Conservation (phyloP, 2,113 vertebrate genomes). For the Rhinichthys klamathensis region DNA sequence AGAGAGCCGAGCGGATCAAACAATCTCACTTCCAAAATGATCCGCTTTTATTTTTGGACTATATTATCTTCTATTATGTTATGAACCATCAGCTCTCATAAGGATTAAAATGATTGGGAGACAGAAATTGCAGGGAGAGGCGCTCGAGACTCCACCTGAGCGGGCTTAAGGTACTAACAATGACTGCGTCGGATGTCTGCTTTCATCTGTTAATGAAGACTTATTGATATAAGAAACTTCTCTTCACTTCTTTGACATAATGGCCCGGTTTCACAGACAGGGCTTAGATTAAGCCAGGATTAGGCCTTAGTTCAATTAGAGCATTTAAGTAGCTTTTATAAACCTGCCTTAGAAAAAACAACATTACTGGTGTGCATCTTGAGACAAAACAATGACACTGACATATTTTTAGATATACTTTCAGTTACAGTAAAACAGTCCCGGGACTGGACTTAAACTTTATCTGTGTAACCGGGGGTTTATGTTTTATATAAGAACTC, state of each 20-base stretch:
- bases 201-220: background rate
- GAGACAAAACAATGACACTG: too few relatives aligned
- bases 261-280: too few relatives aligned
- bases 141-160: background rate
- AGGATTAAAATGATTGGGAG: background rate
- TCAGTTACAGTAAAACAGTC: too few relatives aligned
- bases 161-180: background rate
- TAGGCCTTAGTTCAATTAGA: too few relatives aligned
- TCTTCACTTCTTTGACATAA: background rate
- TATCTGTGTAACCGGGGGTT: too few relatives aligned
- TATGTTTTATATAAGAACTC: background rate
- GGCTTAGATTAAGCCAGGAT: too few relatives aligned
- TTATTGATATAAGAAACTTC: background rate
- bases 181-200: background rate
- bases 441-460: background rate
- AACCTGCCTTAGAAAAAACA: too few relatives aligned
- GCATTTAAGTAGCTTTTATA: too few relatives aligned
- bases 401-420: too few relatives aligned
- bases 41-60: background rate
- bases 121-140: conserved; percentile 15
- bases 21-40: background rate
- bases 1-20: too few relatives aligned
- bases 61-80: background rate
- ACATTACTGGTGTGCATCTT: too few relatives aligned
- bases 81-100: background rate